phyloP scores from a whole-genome alignment of 2,113 vertebrate species.

The Phainopepla nitens region DNA sequence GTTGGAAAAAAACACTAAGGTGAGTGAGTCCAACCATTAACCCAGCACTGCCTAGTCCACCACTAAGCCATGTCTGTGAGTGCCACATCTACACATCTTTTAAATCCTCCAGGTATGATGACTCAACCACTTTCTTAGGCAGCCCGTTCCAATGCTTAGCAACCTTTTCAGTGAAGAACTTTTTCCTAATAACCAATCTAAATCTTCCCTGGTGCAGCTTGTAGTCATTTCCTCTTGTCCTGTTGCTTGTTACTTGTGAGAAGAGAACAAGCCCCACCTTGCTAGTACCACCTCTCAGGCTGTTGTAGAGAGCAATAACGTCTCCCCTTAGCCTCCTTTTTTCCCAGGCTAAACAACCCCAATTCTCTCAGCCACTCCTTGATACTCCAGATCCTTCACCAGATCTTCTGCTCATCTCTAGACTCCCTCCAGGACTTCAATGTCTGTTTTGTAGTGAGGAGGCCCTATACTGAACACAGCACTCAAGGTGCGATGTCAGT shows the following conservation, averaged over 20 bases:
- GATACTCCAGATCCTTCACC: neutral
- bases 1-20: neutral
- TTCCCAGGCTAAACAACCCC: neutral
- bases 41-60: neutral
- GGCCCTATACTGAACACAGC: neutral
- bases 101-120: neutral
- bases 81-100: neutral
- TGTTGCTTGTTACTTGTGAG: neutral
- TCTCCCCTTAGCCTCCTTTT: neutral
- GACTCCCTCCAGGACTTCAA: neutral
- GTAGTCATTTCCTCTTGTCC: neutral
- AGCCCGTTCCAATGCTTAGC: neutral
- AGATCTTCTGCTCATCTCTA: neutral
- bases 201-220: neutral
- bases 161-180: neutral
- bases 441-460: neutral
- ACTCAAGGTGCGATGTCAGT: rapidly evolving
- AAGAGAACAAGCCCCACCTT: neutral
- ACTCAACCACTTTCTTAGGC: neutral
- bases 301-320: no score
- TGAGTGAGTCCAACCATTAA: neutral
- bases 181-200: neutral
- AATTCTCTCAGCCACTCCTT: neutral
- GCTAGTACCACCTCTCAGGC: neutral
- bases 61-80: neutral